Base-by-base conservation (phyloP, 2,797 vertebrate genomes). In the Melanotaenia boesemani region DNA sequence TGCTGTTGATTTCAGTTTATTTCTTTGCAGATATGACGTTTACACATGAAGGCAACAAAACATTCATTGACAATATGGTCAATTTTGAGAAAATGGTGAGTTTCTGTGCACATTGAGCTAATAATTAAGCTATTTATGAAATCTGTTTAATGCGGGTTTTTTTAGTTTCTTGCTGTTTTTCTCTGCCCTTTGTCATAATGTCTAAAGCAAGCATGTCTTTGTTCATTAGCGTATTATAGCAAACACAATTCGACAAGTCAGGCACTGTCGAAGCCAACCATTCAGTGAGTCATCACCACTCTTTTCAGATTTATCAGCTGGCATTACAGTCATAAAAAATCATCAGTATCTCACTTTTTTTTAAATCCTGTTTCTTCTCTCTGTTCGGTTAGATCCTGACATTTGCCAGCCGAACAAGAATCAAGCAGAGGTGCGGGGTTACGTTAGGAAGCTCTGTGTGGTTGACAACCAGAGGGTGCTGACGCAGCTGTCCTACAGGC, bases 11-110 rank as follows among this genome's bases (percentile, higher is more conserved):
- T 28, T 39, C 0, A 15, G 52, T 4, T 34, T 0, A 5, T 75
- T 68, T 76, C 28, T 67, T 76, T 60, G 37, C 87, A 99, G 98
- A 99, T 88, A 99, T 99, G 97, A 99, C 97, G 13, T 99, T 99
- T 91, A 99, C 96, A 84, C 97, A 99, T n/a, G 97, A 99, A 83
- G 97, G 98, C 77, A 99, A 99, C 95, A 98, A 97, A 94, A 98
- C 98, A 0, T 96, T 97, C 86, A 95, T 96, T 84, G 98, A 98
- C 91, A 96, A 87, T 83, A 96, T 99, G 89, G 96, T 99, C 86
- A 99, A 99, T 94, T 99, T 98, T 86, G 98, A 99, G 94, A 99
- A 99, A 96, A 99, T 99, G 97, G 98, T 99, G 94, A 48, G 97
- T 95, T 74, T 76, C 48, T 82, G 15, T 86, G 6, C 10, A 30